Evolutionary conservation across 2,888 invertebrate genomes (phyloP).

Genomic region (Oxyscelio sp.): DNA sequence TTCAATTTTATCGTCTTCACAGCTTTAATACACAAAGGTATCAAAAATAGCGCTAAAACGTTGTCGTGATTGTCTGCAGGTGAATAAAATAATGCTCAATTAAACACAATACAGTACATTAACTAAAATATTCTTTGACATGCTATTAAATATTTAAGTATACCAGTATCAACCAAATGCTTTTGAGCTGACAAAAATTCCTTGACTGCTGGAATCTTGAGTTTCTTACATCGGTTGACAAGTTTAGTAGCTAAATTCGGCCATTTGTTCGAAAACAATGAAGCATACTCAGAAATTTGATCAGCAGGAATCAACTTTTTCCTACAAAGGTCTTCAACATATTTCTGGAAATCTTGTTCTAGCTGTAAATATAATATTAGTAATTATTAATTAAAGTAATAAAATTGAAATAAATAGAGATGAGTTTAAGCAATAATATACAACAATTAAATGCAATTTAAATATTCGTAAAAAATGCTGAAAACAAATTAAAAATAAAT

Average conservation of each 20-base stretch:
- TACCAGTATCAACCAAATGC: conserved; percentile 30
- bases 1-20: conserved; percentile 12
- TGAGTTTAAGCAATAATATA: too few species aligned
- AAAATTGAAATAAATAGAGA: too few species aligned
- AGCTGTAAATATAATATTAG: conserved; percentile 8
- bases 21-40: conserved; percentile 17
- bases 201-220: conserved; percentile 12
- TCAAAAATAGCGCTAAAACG: conserved; percentile 30
- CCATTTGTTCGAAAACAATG: conserved; percentile 24
- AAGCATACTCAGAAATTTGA: background rate
- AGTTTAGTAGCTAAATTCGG: conserved; percentile 8
- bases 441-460: too few species aligned
- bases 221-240: background rate
- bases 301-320: background rate
- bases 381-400: too few species aligned
- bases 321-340: background rate
- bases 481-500: too few species aligned
- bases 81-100: conserved; percentile 18
- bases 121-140: background rate
- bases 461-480: too few species aligned
- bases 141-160: conserved; percentile 1
- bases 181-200: conserved; percentile 20
- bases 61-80: conserved; percentile 27
- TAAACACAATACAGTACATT: background rate
- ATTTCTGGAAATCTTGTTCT: conserved; percentile 31